Evolutionary conservation across 2,797 vertebrate species (phyloP), one percentile per base, ranked within the genome.

Genomic region (Ceryle rudis): DNA sequence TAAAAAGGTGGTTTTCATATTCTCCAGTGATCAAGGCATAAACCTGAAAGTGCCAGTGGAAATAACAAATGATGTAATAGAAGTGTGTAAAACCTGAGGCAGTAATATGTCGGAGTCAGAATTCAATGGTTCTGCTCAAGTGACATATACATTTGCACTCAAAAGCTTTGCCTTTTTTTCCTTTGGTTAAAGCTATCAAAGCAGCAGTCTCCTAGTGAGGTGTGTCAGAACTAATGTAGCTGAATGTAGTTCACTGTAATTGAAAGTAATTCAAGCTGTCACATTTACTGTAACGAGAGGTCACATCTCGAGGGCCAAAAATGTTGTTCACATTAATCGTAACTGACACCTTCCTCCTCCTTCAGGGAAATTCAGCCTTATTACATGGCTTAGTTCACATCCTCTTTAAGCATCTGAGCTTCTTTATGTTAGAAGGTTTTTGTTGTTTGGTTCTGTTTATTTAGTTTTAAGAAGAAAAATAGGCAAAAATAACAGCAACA

Each of bases 241-340:
- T 87, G 94, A 97, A 92, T 91, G 84, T 75, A 94, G 94, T 93
- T 97, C 96, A 97, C 89, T n/a, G 74, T 97, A 98, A 98, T 33
- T 97, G 97, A 98, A 97, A 96, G 96, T 98, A 98, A 98, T 98
- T 97, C 95, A 83, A 95, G 89, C 90, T 98, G 98, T 98, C 98
- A 98, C 95, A 97, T 98, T 94, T 94, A 95, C 97, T 97, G 96
- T 96, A 95, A 97, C 51, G 82, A 96, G 97, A 97, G 97, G 98
- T 97, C 97, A 96, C 86, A 87, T 97, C 97, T 97, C 80, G 2
- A n/a, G 90, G 97, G 96, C 92, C 90, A 89, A 82, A 96, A 86
- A 95, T 41, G 91, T 89, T 90, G 84, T 83, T 98, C 97, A 97
- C 60, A 47, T 95, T 98, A 98, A 98, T 98, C 87, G 57, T 95